Evolutionary conservation across 1,140 invertebrate genomes (phyloP).

Genomic region (Druon quercuslanigerum): DNA sequence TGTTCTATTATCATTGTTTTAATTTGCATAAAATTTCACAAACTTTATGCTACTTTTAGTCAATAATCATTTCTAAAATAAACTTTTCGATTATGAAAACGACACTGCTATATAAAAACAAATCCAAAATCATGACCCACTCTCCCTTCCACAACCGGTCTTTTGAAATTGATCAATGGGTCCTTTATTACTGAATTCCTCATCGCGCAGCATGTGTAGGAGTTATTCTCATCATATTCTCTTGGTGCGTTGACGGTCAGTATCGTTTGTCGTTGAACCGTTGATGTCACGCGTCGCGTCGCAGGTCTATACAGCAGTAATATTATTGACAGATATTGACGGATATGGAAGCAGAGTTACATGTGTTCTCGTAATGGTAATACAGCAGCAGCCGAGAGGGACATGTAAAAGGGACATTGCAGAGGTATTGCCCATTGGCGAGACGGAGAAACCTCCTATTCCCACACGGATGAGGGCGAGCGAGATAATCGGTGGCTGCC

Average conservation of each 20-base stretch:
- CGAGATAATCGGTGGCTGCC: constrained; percentile 49
- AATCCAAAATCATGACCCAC: not conserved
- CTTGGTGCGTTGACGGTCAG: not conserved
- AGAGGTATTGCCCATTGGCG: constrained; percentile 15
- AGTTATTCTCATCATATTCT: constrained; percentile 9
- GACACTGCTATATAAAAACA: not conserved
- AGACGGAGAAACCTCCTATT: constrained; percentile 2
- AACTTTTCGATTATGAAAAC: no score
- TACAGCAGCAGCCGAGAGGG: constrained; percentile 30
- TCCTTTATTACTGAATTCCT: not conserved
- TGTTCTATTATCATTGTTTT: no score
- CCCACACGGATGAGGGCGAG: not conserved
- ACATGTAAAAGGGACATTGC: constrained; percentile 36
- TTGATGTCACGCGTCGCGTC: not conserved
- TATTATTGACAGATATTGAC: constrained; percentile 63
- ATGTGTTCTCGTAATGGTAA: constrained; percentile 40
- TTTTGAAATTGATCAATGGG: constrained; percentile 16
- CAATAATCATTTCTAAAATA: no score
- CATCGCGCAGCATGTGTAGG: not conserved
- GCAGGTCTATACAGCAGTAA: constrained; percentile 17
- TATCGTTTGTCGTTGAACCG: constrained; percentile 18
- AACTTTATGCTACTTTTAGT: no score
- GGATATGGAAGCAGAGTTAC: constrained; percentile 51
- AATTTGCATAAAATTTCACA: no score
- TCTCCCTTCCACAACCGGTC: not conserved